Evolutionary conservation across 2,113 vertebrate species (phyloP).

Genomic region (Capreolus pygargus): DNA sequence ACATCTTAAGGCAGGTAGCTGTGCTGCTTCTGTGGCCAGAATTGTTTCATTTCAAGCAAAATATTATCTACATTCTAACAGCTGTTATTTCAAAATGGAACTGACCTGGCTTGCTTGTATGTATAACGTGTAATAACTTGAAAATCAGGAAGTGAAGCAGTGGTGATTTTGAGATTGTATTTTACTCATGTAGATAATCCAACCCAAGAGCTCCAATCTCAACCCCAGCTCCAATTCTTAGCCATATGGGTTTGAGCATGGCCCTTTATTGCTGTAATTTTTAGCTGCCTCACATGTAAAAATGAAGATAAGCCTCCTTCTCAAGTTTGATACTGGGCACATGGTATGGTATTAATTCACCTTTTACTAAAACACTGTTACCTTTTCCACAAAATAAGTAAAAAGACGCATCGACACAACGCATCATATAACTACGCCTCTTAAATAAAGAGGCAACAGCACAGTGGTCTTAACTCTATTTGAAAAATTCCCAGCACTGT

Average conservation of each 20-base stretch:
- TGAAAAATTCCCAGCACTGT: background rate
- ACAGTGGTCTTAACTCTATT: background rate
- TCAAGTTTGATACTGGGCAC: background rate
- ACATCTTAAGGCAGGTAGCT: background rate
- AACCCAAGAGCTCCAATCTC: background rate
- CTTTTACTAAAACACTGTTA: background rate
- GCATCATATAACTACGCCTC: background rate
- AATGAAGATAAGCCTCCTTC: background rate
- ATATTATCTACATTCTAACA: background rate
- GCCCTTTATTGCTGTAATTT: background rate
- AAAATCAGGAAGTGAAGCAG: background rate
- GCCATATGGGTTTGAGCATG: too few species aligned
- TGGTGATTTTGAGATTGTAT: background rate
- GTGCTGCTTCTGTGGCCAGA: background rate
- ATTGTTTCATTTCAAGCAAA: background rate
- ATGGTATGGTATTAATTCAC: background rate
- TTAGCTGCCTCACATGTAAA: background rate
- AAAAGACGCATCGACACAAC: background rate
- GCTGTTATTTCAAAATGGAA: background rate
- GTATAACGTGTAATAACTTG: background rate
- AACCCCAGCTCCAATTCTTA: background rate
- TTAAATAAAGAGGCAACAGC: background rate
- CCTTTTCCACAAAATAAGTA: background rate
- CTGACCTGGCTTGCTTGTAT: background rate
- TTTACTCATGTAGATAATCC: background rate